Evolutionary conservation across 1,140 invertebrate genomes (phyloP).

Genomic region (Adoxophyes honmai): DNA sequence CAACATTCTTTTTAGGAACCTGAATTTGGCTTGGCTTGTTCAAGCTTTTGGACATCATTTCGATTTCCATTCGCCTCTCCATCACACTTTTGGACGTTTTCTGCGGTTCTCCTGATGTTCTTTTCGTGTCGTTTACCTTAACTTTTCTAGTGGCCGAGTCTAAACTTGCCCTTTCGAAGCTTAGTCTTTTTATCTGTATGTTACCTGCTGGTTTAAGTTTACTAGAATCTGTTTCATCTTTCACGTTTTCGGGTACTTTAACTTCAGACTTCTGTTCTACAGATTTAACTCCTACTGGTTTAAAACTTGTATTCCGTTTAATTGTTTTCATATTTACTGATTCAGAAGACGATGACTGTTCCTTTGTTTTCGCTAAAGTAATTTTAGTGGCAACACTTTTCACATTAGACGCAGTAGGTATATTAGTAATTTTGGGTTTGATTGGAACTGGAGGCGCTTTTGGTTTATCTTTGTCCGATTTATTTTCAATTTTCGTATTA

Average conservation of each 20-base stretch:
- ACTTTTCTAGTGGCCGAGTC: slow-evolving; percentile 65
- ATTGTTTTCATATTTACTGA: slow-evolving; percentile 43
- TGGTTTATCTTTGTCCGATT: slow-evolving; percentile 30
- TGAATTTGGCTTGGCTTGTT: slow-evolving; percentile 32
- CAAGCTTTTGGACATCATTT: slow-evolving; percentile 54
- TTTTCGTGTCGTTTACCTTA: slow-evolving; percentile 35
- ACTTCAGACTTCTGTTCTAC: slow-evolving; percentile 17
- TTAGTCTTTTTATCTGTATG: slow-evolving; percentile 67
- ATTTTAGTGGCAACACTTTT: slow-evolving; percentile 35
- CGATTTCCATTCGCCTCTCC: slow-evolving; percentile 71
- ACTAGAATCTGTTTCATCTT: slow-evolving; percentile 20
- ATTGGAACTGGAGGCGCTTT: slow-evolving; percentile 71
- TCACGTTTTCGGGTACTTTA: slow-evolving; percentile 16
- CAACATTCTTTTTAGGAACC: slow-evolving; percentile 38
- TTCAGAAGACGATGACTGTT: slow-evolving; percentile 42
- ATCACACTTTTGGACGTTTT: slow-evolving; percentile 67
- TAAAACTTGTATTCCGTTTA: slow-evolving; percentile 43
- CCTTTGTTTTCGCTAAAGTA: slow-evolving; percentile 31
- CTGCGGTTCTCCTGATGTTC: slow-evolving; percentile 30
- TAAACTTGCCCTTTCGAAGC: slow-evolving; percentile 71
- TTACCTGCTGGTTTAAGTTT: slow-evolving; percentile 42
- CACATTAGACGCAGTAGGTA: slow-evolving; percentile 29
- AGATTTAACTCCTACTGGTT: slow-evolving; percentile 46
- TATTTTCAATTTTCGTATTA: slow-evolving; percentile 8
- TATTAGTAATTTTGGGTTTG: slow-evolving; percentile 63